Percentiles rank a stretch among this genome's conserved stretches.
Conservation (phyloP, 2,113 vertebrate species). For the Saguinus imperator region DNA sequence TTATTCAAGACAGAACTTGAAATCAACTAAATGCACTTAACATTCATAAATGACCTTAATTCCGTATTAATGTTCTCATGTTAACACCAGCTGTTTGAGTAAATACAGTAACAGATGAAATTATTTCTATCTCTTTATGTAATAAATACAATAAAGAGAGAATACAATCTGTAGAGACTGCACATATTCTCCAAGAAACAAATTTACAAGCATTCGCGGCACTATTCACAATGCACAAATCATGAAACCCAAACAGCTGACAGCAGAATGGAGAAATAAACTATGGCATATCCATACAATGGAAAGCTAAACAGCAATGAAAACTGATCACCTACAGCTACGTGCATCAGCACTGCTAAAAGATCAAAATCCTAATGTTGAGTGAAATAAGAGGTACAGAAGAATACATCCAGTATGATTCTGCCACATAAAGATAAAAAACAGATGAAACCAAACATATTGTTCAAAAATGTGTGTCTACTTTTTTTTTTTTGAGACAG, state of each 20-base stretch:
- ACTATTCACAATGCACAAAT: neutral
- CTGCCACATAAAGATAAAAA: neutral
- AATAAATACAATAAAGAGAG: neutral
- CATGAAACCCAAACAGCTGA: neutral
- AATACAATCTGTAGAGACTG: neutral
- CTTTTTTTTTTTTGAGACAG: neutral
- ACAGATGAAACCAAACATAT: neutral
- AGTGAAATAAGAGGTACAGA: neutral
- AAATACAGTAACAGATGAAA: neutral
- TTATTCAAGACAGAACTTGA: neutral
- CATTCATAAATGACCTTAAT: neutral
- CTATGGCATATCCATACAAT: neutral
- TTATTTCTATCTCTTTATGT: neutral
- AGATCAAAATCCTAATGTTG: neutral
- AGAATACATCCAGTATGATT: neutral
- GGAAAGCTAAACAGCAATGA: neutral
- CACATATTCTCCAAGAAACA: neutral
- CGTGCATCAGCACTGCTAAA: neutral
- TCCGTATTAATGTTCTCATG: neutral
- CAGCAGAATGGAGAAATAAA: neutral
- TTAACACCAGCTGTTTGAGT: neutral
- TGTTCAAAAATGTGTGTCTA: neutral
- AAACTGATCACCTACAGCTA: neutral
- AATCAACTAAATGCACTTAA: neutral
- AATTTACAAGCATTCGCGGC: neutral